These are phyloP conservation scores for Molothrus ater DNA, from an alignment of 2,797 vertebrate genomes.

Conservation along the genomic window DNA sequence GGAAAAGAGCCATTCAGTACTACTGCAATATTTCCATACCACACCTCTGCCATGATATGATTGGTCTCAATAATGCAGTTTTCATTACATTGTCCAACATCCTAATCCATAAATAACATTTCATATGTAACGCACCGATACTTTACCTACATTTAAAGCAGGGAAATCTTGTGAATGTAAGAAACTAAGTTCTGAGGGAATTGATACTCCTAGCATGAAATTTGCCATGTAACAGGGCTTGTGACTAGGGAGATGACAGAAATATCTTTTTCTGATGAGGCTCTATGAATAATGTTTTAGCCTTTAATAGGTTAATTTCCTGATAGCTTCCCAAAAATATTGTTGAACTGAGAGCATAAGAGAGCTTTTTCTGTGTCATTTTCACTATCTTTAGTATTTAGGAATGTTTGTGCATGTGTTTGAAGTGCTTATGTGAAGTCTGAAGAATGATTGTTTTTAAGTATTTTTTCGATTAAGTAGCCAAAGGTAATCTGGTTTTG, in stretches of 20 bases:
- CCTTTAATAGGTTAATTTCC: not conserved
- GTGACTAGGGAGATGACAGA: not conserved
- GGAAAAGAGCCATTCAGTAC: not conserved
- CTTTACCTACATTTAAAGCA: not conserved
- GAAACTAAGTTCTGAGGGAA: not conserved
- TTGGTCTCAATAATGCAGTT: not conserved
- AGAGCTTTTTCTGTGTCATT: not conserved
- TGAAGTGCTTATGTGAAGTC: not conserved
- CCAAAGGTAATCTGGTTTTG: not conserved
- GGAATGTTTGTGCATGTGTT: not conserved
- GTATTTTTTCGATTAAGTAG: not conserved
- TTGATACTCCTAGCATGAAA: not conserved
- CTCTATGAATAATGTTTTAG: not conserved
- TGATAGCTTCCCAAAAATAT: not conserved
- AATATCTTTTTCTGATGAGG: not conserved
- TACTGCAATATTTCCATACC: not conserved
- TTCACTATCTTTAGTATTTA: not conserved
- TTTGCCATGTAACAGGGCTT: not conserved
- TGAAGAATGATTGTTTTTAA: not conserved
- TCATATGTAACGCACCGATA: not conserved
- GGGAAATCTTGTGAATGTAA: not conserved
- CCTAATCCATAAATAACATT: not conserved
- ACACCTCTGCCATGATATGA: not conserved
- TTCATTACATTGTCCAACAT: not conserved
- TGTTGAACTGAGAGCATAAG: not conserved